phyloP scores from a whole-genome alignment of 2,888 invertebrate species.

The Leptopilina syphax region DNA sequence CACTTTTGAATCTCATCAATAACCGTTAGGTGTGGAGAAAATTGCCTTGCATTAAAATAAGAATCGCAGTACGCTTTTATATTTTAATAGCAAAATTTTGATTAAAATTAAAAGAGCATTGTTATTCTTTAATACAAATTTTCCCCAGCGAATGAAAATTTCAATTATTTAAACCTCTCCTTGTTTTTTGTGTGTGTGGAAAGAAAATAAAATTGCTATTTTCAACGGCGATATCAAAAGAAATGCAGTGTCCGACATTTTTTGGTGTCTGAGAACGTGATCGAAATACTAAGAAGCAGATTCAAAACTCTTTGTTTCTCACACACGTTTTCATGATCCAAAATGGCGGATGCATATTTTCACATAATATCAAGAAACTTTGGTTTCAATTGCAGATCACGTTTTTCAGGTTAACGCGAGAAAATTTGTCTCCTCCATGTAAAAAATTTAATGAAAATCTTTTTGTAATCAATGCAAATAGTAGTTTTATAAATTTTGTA shows the following conservation, averaged over 20 bases:
- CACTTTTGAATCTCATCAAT: too few relatives aligned
- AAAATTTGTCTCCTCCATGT: not conserved
- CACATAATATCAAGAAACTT: constrained; percentile 7
- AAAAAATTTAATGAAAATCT: not conserved
- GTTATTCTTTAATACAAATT: too few relatives aligned
- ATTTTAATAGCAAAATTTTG: too few relatives aligned
- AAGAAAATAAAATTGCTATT: not conserved
- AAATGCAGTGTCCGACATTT: not conserved
- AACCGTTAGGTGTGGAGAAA: too few relatives aligned
- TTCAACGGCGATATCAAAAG: not conserved
- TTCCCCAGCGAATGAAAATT: too few relatives aligned
- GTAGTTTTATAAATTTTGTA: too few relatives aligned
- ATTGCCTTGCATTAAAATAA: too few relatives aligned
- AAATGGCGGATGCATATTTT: constrained; percentile 17
- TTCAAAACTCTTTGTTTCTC: not conserved
- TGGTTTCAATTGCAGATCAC: constrained; percentile 4
- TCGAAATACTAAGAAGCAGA: not conserved
- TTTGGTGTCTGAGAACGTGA: not conserved
- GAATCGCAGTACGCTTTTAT: too few relatives aligned
- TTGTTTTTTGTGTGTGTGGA: too few relatives aligned
- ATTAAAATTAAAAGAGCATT: too few relatives aligned
- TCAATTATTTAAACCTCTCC: too few relatives aligned
- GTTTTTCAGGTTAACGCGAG: constrained; percentile 1
- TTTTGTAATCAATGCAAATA: too few relatives aligned
- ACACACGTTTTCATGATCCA: not conserved